A percentile compares a stretch with the other conserved stretches of the same genome.
Evolutionary conservation across 1,140 invertebrate genomes (phyloP).

Genomic region (Ips typographus): DNA sequence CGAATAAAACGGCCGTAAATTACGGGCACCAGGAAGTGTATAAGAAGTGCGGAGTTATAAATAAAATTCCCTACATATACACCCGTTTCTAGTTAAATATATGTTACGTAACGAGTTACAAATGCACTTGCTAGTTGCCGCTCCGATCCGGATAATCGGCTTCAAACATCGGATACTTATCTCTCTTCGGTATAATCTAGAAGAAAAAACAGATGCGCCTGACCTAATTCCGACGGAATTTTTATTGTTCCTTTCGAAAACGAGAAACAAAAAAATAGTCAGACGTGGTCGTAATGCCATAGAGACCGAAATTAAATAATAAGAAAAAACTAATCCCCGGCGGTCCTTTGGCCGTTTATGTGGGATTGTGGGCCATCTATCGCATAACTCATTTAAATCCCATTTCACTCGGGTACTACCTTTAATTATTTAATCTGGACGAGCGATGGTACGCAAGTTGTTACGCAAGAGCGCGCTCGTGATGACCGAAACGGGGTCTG

Average conservation of each 20-base stretch:
- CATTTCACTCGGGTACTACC: conserved; percentile 18
- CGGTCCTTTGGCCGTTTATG: conserved; percentile 23
- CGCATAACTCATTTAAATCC: conserved; percentile 31
- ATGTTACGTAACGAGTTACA: no score
- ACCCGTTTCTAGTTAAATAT: no score
- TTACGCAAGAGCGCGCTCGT: conserved; percentile 17
- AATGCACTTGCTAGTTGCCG: no score
- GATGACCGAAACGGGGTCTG: conserved; percentile 20
- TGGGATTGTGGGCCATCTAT: conserved; percentile 27
- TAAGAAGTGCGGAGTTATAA: no score
- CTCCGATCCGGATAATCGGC: no score
- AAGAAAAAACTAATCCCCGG: conserved; percentile 5
- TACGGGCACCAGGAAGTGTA: no score
- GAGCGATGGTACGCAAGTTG: not conserved
- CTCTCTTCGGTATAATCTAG: no score
- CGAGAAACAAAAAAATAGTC: not conserved
- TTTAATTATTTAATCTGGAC: conserved; percentile 27
- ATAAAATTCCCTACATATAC: no score
- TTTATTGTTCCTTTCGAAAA: conserved; percentile 29
- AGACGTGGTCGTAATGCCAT: not conserved
- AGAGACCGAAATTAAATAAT: conserved; percentile 2
- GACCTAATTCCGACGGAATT: conserved; percentile 34
- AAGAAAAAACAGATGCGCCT: conserved; percentile 4
- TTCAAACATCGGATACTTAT: no score
- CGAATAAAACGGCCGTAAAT: no score